phyloP scores from a whole-genome alignment of 2,888 invertebrate species.

The Calameuta pallipes region DNA sequence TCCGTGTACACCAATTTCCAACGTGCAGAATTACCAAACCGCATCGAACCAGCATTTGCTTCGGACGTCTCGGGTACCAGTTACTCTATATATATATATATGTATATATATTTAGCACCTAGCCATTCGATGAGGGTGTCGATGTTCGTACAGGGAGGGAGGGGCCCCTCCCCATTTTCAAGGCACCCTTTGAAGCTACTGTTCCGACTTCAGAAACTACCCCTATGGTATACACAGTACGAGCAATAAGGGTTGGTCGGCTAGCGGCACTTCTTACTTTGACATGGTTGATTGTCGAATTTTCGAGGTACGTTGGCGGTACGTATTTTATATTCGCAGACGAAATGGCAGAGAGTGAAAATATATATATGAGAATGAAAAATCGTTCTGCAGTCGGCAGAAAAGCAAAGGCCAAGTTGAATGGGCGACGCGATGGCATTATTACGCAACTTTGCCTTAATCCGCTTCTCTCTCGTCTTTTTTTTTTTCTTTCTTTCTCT shows the following conservation, averaged over 20 bases:
- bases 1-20: constrained; percentile 27
- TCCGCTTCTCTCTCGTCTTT: not conserved
- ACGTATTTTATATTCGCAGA: not conserved
- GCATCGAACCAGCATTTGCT: constrained; percentile 14
- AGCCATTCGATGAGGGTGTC: not conserved
- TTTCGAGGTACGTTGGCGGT: not conserved
- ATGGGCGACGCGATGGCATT: not conserved
- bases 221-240: not conserved
- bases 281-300: not conserved
- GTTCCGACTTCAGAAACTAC: not conserved
- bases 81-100: not conserved
- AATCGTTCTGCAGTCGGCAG: not conserved
- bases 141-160: not conserved
- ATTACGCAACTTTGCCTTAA: not conserved
- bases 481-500: too few relatives aligned
- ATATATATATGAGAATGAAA: not conserved
- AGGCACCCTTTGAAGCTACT: not conserved
- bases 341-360: not conserved
- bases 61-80: not conserved
- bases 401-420: not conserved
- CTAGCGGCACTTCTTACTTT: not conserved
- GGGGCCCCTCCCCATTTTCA: too few relatives aligned
- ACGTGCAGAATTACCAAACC: constrained; percentile 17
- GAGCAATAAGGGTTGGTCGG: not conserved
- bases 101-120: not conserved